phyloP scores from a whole-genome alignment of 2,113 vertebrate genomes.

The Vicugna pacos region DNA sequence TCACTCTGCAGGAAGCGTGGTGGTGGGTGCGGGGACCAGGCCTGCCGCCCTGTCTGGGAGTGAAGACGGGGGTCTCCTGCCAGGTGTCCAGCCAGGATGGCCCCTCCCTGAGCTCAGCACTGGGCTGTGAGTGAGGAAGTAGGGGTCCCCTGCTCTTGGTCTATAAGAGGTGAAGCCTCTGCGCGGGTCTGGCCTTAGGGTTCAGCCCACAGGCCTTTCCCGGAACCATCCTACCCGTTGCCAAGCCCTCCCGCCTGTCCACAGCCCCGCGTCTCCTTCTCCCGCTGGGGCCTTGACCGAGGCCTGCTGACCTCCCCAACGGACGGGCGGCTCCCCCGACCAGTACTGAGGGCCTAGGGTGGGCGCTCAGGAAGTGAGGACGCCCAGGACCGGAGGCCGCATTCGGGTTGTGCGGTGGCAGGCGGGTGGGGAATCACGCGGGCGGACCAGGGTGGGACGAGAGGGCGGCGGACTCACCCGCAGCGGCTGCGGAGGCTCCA shows the following conservation, averaged over 20 bases:
- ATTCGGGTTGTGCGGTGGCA: not conserved
- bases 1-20: not conserved
- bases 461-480: conserved; percentile 52
- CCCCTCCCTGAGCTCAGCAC: not conserved
- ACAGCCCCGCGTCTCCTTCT: not conserved
- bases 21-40: not conserved
- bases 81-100: not conserved
- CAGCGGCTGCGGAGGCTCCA: not conserved
- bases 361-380: not conserved
- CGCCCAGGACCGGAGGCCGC: not conserved
- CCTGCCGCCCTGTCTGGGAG: not conserved
- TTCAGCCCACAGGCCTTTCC: not conserved
- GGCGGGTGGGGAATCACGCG: not conserved
- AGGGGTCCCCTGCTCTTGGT: not conserved
- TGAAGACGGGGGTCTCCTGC: not conserved
- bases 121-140: not conserved
- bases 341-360: not conserved
- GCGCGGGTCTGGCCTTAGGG: not conserved
- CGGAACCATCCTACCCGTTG: no score
- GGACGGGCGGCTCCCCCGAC: no score
- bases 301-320: not conserved
- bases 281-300: not conserved
- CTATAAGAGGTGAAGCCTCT: not conserved
- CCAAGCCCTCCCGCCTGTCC: not conserved
- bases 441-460: not conserved